Evolutionary conservation across 1,140 invertebrate genomes (phyloP), one percentile per base, ranked within the genome.

Genomic region (Heliconius himera): DNA sequence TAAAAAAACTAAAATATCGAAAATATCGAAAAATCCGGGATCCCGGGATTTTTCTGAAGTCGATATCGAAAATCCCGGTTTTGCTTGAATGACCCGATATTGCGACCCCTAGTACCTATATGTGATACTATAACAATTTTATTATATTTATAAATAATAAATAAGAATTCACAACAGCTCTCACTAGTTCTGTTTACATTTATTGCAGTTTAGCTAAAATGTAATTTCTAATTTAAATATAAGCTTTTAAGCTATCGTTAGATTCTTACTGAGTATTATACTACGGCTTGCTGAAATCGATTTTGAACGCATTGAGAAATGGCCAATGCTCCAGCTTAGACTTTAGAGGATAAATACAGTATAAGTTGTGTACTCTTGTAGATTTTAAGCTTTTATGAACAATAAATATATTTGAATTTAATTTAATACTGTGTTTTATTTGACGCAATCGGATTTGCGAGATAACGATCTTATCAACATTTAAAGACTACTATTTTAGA

Each of bases 371-470:
- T 26, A 29, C 3, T 18, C 26, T 66, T 29, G 1, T 20, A 51
- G 11, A 29, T 11, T 26, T 66, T 66, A 1, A 29, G 29, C 2
- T 16, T 26, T 29, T 66, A 66, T 66, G 9, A 29, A 66, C 1
- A 13, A 26, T 66, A 66, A 66, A 66, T 3, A 29, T 16, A 29
- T 3, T 6, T 29, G 3, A 66, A 29, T 26, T 66, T 2, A 66
- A n/a, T 29, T 26, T 66, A 66, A 66, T 29, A 66, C 60, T 66
- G 11, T 66, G 26, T 66, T 66, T 66, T 60, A 60, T 29, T 66
- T 66, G 3, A 66, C 60, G 11, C 26, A 66, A 29, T 66, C 26
- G 60, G 26, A 29, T 66, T 66, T 26, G 4, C 26, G 18, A 13
- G 56, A 66, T 66, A 66, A 6, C 13, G 60, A 6, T 51, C 3